Evolutionary conservation across 2,888 invertebrate species (phyloP).

Genomic region (Harmothoe impar): DNA sequence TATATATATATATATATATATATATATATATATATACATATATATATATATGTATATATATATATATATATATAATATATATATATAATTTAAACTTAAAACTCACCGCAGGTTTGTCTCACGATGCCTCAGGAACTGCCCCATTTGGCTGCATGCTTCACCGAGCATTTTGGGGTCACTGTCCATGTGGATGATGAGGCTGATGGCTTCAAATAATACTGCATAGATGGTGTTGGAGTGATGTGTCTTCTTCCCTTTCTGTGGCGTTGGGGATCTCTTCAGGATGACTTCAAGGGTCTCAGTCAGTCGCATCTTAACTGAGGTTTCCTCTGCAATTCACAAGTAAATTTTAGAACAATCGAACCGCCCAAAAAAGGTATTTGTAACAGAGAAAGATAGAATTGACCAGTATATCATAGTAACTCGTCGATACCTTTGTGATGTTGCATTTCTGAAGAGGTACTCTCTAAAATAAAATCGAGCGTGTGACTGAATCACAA

Average conservation of each 20-base stretch:
- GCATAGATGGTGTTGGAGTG: conserved; percentile 99
- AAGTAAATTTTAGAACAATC: not conserved
- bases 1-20: too few relatives aligned
- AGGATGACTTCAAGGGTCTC: conserved; percentile 99
- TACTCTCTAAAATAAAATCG: not conserved
- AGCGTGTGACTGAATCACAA: too few relatives aligned
- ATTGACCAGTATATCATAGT: not conserved
- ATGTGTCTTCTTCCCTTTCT: conserved; percentile 98
- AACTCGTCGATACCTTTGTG: not conserved
- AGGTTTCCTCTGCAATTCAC: conserved; percentile 89
- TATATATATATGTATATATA: too few relatives aligned
- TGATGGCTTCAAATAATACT: conserved; percentile 99
- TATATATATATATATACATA: too few relatives aligned
- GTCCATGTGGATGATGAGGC: conserved; percentile 99
- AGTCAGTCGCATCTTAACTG: conserved; percentile 97
- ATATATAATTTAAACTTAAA: too few relatives aligned
- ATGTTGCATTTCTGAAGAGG: not conserved
- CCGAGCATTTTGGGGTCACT: conserved; percentile 98
- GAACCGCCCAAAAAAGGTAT: not conserved
- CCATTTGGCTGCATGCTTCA: conserved; percentile 98
- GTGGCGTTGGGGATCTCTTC: conserved; percentile 99
- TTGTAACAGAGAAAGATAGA: not conserved
- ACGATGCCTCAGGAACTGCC: conserved; percentile 95
- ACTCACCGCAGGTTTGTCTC: conserved; percentile 95
- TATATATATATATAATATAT: too few relatives aligned